Base-by-base conservation (phyloP, 2,888 invertebrate genomes). In the Drosophila borborema region DNA sequence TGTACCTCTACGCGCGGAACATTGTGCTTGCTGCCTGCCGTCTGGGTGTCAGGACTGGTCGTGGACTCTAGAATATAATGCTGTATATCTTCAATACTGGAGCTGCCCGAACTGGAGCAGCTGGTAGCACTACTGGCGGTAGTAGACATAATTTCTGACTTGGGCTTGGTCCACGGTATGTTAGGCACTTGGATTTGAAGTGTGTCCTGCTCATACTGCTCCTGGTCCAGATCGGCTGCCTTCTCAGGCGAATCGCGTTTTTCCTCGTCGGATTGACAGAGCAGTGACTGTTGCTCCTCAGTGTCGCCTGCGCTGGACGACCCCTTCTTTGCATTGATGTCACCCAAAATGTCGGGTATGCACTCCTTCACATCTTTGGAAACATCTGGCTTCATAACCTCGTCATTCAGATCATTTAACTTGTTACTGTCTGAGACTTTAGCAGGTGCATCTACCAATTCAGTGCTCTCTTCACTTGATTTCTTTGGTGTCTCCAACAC, bases 1-100 rank as follows among this genome's bases (percentile, higher is more conserved):
- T 96, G 96, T 12, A 97, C 95, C 92, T 96, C 96, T 0, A 97
- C 93, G 61, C 96, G 94, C 0, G 97, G 97, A 1, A 96, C 96
- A 69, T 91, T 91, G 64, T 91, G 91, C 48, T 83, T 87, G 10
- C 78, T 79, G 0, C 77, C 78, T 0, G 69, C 65, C 9, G 92
- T 92, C 62, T 92, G 92, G 0, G 93, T 93, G 34, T 93, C 93
- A 2, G 93, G 93, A 86, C 93, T 93, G 34, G 93, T 93, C 3
- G 93, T 93, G 1, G 93, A 93, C 67, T 93, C 93, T 31, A 93
- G 77, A 61, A 93, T 93, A 62, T 92, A 93, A 68, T 93, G 93
- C 59, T 93, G 93, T 58, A 93, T 93, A 64, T 93, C 93, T 63
- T 93, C 93, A 5, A 93, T 88, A 76, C 93, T 93, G 8, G 92